Evolutionary conservation across 2,888 invertebrate genomes (phyloP).

Genomic region (Nasonovia ribisnigri): DNA sequence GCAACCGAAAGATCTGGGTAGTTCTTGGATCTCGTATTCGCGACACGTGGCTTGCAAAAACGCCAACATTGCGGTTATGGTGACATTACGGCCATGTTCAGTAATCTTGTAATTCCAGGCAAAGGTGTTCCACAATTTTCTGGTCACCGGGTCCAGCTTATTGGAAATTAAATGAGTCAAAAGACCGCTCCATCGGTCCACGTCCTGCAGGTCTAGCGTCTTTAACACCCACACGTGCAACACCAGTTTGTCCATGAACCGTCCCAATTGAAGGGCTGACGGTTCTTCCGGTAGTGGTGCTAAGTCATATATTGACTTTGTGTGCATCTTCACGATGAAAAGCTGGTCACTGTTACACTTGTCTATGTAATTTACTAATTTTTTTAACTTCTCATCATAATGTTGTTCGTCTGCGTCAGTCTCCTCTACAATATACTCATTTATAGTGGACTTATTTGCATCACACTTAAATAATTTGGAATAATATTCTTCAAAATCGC

Average conservation of each 20-base stretch:
- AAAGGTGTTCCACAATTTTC: background rate
- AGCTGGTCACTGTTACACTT: background rate
- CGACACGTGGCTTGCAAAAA: background rate
- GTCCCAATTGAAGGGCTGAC: background rate
- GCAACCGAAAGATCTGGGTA: background rate
- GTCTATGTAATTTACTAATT: background rate
- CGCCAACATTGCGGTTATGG: background rate
- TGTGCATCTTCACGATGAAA: background rate
- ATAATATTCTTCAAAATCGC: background rate
- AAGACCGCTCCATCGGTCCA: background rate
- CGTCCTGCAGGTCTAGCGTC: background rate
- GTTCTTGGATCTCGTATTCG: background rate
- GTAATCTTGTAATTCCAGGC: background rate
- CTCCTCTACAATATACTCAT: background rate
- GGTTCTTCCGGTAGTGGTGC: background rate
- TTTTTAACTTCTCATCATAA: background rate
- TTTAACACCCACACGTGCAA: background rate
- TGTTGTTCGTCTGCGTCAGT: accelerated
- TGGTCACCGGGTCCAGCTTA: background rate
- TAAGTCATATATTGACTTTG: background rate
- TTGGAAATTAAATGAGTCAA: background rate
- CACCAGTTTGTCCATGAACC: background rate
- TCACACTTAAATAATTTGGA: background rate
- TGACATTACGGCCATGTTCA: background rate
- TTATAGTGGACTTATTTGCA: background rate